These are phyloP conservation scores for Epinephelus awoara DNA, from an alignment of 2,797 vertebrate genomes.

Conservation along the genomic window DNA sequence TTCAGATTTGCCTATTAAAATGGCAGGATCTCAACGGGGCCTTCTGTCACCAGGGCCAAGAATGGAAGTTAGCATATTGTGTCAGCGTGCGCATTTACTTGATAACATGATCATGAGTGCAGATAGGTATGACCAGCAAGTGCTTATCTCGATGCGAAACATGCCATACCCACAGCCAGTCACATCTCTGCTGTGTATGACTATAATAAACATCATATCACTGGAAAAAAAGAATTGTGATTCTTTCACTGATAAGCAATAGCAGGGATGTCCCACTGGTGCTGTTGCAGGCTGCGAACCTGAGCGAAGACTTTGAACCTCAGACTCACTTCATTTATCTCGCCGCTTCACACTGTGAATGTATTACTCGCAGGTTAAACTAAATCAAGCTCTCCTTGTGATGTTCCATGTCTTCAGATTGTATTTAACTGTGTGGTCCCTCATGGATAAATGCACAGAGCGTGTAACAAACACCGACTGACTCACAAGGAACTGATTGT, in stretches of 20 bases:
- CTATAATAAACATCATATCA: constrained; percentile 20
- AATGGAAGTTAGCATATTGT: constrained; percentile 11
- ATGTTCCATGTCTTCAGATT: constrained; percentile 35
- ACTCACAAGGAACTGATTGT: constrained; percentile 17
- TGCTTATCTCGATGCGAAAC: constrained; percentile 20
- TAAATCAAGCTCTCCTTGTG: constrained; percentile 32
- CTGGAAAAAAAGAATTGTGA: constrained; percentile 34
- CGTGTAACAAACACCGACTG: constrained; percentile 6
- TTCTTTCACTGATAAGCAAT: constrained; percentile 33
- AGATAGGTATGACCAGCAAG: constrained; percentile 13
- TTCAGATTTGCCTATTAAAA: constrained; percentile 44
- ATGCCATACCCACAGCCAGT: background rate
- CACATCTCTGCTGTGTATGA: constrained; percentile 15
- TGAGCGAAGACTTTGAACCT: constrained; percentile 36
- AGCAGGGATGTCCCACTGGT: constrained; percentile 38
- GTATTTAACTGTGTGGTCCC: constrained; percentile 25
- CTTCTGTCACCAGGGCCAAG: background rate
- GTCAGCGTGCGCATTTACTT: constrained; percentile 5
- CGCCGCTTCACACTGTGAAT: constrained; percentile 7
- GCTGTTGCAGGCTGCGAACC: constrained; percentile 19
- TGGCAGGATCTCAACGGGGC: constrained; percentile 10
- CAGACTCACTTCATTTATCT: constrained; percentile 40
- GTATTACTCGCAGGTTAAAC: constrained; percentile 38
- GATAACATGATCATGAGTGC: constrained; percentile 33
- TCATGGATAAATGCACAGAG: constrained; percentile 2